These are phyloP conservation scores for Tachina fera DNA, from an alignment of 2,888 invertebrate genomes.

Conservation along the genomic window DNA sequence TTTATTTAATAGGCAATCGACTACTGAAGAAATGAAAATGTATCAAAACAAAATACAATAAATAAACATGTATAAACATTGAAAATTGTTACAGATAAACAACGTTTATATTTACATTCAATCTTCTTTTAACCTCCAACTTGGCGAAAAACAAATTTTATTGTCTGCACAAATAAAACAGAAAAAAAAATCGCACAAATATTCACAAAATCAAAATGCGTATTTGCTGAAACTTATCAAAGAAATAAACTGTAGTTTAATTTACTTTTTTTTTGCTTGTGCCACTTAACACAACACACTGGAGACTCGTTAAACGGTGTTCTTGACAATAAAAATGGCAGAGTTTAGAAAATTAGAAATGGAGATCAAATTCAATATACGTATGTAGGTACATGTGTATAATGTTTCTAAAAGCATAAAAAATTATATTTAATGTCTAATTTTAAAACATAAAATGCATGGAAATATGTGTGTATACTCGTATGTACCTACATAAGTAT, in stretches of 20 bases:
- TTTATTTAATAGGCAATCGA: slow-evolving; percentile 38
- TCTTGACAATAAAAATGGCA: neutral
- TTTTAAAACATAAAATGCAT: no score
- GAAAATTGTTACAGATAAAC: slow-evolving; percentile 63
- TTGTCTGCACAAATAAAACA: neutral
- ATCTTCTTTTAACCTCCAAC: slow-evolving; percentile 60
- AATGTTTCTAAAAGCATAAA: no score
- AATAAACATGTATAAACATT: slow-evolving; percentile 47
- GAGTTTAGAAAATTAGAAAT: no score
- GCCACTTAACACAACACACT: slow-evolving; percentile 12
- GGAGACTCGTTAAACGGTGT: slow-evolving; percentile 7
- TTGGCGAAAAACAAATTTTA: slow-evolving; percentile 46
- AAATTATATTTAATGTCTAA: no score
- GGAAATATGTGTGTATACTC: no score
- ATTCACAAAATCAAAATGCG: slow-evolving; percentile 29
- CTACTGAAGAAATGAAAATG: slow-evolving; percentile 44
- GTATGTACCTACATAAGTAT: no score
- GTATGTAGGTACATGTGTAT: no score
- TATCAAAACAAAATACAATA: slow-evolving; percentile 61
- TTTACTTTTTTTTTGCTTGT: slow-evolving; percentile 17
- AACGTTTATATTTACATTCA: slow-evolving; percentile 36
- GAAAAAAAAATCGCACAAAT: slow-evolving; percentile 19
- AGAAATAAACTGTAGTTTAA: slow-evolving; percentile 27
- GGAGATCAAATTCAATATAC: no score
- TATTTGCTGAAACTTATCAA: slow-evolving; percentile 37